A percentile compares a stretch with the other conserved stretches of the same genome.
phyloP scores from a whole-genome alignment of 2,797 vertebrate species.

The Vespertilio murinus region DNA sequence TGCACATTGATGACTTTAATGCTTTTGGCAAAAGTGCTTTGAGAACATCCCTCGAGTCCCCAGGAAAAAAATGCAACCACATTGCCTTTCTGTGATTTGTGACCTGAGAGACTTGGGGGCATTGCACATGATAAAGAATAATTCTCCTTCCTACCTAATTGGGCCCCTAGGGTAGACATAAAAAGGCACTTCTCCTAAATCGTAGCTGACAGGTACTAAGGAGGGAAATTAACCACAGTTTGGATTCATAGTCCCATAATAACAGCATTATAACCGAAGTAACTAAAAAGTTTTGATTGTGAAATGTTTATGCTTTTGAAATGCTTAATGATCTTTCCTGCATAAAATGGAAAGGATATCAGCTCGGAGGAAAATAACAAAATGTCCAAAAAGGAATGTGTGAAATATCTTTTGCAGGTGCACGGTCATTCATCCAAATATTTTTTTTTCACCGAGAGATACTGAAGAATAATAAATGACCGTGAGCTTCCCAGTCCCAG shows the following conservation, averaged over 20 bases:
- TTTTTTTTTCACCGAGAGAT: slow-evolving; percentile 37
- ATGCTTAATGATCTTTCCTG: slow-evolving; percentile 64
- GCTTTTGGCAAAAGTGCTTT: slow-evolving; percentile 35
- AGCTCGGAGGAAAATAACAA: slow-evolving; percentile 62
- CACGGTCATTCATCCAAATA: slow-evolving; percentile 54
- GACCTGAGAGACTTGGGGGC: not conserved
- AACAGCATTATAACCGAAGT: slow-evolving; percentile 25
- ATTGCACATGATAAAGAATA: slow-evolving; percentile 21
- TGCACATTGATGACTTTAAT: not conserved
- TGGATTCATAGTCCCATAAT: slow-evolving; percentile 16
- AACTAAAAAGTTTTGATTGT: slow-evolving; percentile 47
- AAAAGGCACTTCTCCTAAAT: not conserved
- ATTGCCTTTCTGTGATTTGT: not conserved
- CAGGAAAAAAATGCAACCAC: not conserved
- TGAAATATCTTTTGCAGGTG: slow-evolving; percentile 62
- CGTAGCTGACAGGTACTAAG: not conserved
- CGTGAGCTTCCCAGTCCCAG: not conserved
- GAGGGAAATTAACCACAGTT: not conserved
- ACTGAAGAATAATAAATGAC: slow-evolving; percentile 33
- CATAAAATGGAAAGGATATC: slow-evolving; percentile 49
- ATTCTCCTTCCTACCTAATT: not conserved
- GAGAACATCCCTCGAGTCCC: not conserved
- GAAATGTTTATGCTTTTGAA: slow-evolving; percentile 68
- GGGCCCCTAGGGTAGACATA: not conserved
- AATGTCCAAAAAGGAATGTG: slow-evolving; percentile 53